These are phyloP conservation scores for Aplysia californica DNA, from an alignment of 1,140 invertebrate genomes.

Conservation along the genomic window DNA sequence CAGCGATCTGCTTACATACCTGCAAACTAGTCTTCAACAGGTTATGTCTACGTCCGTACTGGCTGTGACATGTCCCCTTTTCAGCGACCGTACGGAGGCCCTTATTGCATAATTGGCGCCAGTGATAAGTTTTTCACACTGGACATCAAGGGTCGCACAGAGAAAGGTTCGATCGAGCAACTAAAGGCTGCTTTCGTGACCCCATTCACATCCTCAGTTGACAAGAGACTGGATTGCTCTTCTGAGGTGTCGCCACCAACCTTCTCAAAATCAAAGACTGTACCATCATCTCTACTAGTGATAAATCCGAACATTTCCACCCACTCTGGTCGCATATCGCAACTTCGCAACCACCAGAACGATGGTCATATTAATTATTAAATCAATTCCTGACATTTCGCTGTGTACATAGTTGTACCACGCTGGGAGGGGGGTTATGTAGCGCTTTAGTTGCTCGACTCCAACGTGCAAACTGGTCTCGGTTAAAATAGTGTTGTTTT, in stretches of 20 bases:
- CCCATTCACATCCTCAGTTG: not conserved
- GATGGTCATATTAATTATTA: too few relatives aligned
- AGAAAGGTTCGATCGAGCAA: constrained; percentile 5
- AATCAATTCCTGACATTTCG: not conserved
- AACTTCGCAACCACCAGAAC: too few relatives aligned
- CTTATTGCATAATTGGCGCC: not conserved
- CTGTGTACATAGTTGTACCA: not conserved
- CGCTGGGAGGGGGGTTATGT: not conserved
- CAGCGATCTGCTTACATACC: not conserved
- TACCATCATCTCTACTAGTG: too few relatives aligned
- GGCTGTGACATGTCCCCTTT: not conserved
- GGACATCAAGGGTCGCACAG: not conserved
- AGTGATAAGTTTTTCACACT: constrained; percentile 20
- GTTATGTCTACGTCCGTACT: constrained; percentile 2
- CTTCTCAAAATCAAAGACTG: too few relatives aligned
- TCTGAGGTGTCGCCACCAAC: not conserved
- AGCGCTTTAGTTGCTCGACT: too few relatives aligned
- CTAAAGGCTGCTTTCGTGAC: not conserved
- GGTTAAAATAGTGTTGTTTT: too few relatives aligned
- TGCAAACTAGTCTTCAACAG: not conserved
- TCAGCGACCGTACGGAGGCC: constrained; percentile 5
- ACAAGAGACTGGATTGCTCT: not conserved
- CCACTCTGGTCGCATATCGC: not conserved
- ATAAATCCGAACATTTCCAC: not conserved
- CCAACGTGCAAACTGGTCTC: too few relatives aligned